These are phyloP conservation scores for Chelonoidis abingdonii DNA, from an alignment of 2,113 vertebrate genomes.

Conservation along the genomic window DNA sequence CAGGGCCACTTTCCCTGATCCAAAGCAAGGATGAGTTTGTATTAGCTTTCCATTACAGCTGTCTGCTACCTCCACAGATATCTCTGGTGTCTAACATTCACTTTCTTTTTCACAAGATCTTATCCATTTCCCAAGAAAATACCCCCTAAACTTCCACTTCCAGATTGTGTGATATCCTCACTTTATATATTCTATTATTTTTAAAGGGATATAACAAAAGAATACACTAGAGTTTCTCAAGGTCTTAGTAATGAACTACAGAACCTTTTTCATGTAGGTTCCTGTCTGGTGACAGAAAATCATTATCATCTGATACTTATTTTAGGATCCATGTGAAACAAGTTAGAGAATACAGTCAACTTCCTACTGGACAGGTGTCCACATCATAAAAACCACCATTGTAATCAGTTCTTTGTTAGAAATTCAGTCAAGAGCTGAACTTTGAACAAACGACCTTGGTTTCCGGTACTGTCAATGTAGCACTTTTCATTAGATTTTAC, in stretches of 20 bases:
- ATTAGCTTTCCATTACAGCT: neutral
- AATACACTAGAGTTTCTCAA: neutral
- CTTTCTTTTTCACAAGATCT: constrained; percentile 25
- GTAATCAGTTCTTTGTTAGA: accelerated
- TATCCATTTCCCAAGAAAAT: neutral
- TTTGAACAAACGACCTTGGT: neutral
- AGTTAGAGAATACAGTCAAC: neutral
- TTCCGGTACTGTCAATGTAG: neutral
- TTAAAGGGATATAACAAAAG: neutral
- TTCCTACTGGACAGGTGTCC: neutral
- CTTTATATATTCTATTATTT: accelerated
- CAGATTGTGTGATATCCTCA: neutral
- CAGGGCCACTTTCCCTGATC: neutral
- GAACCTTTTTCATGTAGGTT: neutral
- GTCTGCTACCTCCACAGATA: neutral
- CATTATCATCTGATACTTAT: accelerated
- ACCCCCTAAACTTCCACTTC: neutral
- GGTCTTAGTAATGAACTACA: neutral
- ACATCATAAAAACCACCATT: neutral
- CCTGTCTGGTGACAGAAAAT: neutral
- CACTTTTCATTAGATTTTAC: neutral
- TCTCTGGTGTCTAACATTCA: neutral
- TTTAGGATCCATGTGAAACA: neutral
- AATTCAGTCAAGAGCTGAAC: neutral
- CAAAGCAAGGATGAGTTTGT: neutral